A percentile compares a stretch with the other conserved stretches of the same genome.
These are phyloP conservation scores for Clupea harengus DNA, from an alignment of 2,113 vertebrate genomes.

Conservation along the genomic window DNA sequence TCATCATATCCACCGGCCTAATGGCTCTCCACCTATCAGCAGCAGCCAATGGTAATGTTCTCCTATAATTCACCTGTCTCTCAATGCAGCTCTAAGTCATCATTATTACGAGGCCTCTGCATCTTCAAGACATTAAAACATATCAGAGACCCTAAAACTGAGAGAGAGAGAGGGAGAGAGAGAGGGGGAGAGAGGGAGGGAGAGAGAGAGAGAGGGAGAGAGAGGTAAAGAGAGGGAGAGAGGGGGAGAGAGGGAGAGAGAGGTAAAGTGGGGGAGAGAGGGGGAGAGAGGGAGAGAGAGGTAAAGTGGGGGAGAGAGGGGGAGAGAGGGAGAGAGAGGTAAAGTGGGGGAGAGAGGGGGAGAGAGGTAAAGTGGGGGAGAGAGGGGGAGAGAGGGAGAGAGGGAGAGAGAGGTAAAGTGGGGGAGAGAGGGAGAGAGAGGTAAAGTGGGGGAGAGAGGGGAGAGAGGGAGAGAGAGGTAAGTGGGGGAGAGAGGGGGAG, in stretches of 20 bases:
- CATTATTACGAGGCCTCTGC: slow-evolving; percentile 4
- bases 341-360: too few species aligned
- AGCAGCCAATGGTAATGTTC: background rate
- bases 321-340: too few species aligned
- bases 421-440: background rate
- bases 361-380: too few species aligned
- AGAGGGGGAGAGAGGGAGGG: background rate
- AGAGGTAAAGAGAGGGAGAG: too few species aligned
- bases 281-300: too few species aligned
- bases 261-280: too few species aligned
- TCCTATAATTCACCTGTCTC: background rate
- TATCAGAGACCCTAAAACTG: background rate
- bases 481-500: background rate
- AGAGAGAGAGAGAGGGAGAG: background rate
- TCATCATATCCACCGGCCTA: slow-evolving; percentile 17
- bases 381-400: too few species aligned
- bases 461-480: background rate
- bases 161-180: background rate
- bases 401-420: too few species aligned
- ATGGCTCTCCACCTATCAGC: slow-evolving; percentile 15
- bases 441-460: too few species aligned
- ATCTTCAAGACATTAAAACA: background rate
- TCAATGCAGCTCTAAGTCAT: background rate
- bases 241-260: background rate
- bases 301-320: too few species aligned